Evolutionary conservation across 2,888 invertebrate species (phyloP), one percentile per base, ranked within the genome.

Genomic region (Ochlodes sylvanus): DNA sequence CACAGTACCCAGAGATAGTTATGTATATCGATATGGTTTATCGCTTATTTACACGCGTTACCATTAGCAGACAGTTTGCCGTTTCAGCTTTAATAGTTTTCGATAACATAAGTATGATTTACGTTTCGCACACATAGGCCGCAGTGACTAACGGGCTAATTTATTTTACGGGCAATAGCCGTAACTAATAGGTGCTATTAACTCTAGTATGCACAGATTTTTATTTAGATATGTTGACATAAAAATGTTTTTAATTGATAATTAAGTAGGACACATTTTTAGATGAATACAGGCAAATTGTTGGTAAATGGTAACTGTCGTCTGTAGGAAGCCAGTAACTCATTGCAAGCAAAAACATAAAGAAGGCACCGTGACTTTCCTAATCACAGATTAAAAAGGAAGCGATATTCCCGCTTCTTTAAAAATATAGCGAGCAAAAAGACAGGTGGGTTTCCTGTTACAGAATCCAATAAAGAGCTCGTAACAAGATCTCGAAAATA

Each of bases 401-500:
- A 47, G 7, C n/a, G n/a, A 38, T 38, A 10, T 12, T 34, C 38
- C 9, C 0, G 38, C 9, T 38, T 38, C 12, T 38, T 38, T 12
- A 10, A 42, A 42, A 5, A n/a, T 42, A 4, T 12, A 47, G 2
- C 12, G 17, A 7, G 9, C 2, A 47, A 15, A 15, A 38, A 15
- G 47, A 12, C 19, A 50, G 10, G 19, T 3, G 12, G 50, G 12
- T 50, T 50, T 15, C n/a, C 9, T 2, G 19, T 17, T 50, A 50
- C 2, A 19, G 12, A 19, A 50, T 50, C 19, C 2, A 19, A 19
- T 50, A 44, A 27, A 27, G 27, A 27, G 0, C 7, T 14, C 21
- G 21, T 52, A 21, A 52, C 50, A 55, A 74, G 72, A 74, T 82
- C 82, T 84, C 79, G 72, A 84, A 80, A 83, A 85, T 87, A 88